Percentiles rank a stretch among this genome's conserved stretches.
Conservation (phyloP, 2,888 invertebrate species). For the Nymphalis urticae region DNA sequence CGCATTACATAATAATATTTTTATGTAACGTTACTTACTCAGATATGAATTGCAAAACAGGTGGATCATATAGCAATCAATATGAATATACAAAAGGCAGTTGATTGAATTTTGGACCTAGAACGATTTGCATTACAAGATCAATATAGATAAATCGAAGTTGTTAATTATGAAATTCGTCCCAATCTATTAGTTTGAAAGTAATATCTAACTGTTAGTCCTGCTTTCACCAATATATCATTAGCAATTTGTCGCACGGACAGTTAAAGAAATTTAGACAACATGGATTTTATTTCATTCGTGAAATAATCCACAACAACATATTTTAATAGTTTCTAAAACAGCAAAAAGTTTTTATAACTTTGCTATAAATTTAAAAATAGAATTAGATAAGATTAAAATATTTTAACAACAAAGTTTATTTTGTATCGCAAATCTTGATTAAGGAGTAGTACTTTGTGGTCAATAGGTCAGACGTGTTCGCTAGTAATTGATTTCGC, state of each 20-base stretch:
- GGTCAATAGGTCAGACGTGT: conserved; percentile 31
- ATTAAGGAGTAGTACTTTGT: neutral
- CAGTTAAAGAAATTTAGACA: neutral
- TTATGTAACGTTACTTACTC: neutral
- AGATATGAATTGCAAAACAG: neutral
- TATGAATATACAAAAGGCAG: neutral
- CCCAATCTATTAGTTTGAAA: no score
- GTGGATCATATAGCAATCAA: neutral
- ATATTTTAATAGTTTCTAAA: no score
- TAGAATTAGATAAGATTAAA: no score
- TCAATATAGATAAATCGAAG: neutral
- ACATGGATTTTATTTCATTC: neutral
- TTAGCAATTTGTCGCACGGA: no score
- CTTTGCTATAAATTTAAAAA: no score
- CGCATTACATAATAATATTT: neutral
- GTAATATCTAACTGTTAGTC: neutral
- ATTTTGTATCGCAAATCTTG: neutral
- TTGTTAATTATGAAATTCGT: neutral
- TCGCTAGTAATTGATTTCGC: conserved; percentile 39
- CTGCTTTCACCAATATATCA: neutral
- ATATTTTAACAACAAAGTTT: no score
- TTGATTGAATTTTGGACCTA: neutral
- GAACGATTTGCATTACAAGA: neutral
- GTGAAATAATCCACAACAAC: neutral
- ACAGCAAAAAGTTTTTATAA: no score